These are phyloP conservation scores for Nylanderia fulva DNA, from an alignment of 1,140 invertebrate genomes.

Conservation along the genomic window DNA sequence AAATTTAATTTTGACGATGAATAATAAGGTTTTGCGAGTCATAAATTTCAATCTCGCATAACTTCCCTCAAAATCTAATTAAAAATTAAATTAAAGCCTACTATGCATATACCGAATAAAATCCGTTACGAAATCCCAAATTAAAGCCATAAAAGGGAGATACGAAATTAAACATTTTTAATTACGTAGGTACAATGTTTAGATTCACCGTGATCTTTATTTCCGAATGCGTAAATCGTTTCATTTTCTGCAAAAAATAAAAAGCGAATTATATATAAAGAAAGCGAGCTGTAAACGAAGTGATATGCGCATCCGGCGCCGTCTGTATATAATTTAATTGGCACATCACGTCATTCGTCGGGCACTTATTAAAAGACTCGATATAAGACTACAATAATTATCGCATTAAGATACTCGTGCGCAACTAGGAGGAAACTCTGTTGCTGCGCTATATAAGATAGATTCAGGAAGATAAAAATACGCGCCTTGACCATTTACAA, in stretches of 20 bases:
- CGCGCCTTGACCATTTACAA: constrained; percentile 17
- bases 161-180: not conserved
- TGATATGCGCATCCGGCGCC: not conserved
- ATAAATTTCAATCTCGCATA: too few species aligned
- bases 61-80: too few species aligned
- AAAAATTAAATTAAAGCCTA: not conserved
- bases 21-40: not conserved
- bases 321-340: constrained; percentile 53
- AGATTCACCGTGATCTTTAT: not conserved
- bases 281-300: not conserved
- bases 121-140: not conserved
- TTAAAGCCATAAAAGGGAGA: not conserved
- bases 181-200: not conserved
- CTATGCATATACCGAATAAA: not conserved
- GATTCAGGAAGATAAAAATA: constrained; percentile 27
- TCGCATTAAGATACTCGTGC: constrained; percentile 17
- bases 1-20: not conserved
- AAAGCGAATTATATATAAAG: constrained; percentile 1
- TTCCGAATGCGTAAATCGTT: not conserved
- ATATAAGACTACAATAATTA: constrained; percentile 25
- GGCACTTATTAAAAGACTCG: constrained; percentile 18
- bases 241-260: not conserved
- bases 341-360: constrained; percentile 36
- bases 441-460: constrained; percentile 22
- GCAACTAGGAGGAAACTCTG: not conserved